Percentiles rank a stretch among this genome's conserved stretches.
Evolutionary conservation across 2,113 vertebrate species (phyloP).

Genomic region (Ceratotherium simum): DNA sequence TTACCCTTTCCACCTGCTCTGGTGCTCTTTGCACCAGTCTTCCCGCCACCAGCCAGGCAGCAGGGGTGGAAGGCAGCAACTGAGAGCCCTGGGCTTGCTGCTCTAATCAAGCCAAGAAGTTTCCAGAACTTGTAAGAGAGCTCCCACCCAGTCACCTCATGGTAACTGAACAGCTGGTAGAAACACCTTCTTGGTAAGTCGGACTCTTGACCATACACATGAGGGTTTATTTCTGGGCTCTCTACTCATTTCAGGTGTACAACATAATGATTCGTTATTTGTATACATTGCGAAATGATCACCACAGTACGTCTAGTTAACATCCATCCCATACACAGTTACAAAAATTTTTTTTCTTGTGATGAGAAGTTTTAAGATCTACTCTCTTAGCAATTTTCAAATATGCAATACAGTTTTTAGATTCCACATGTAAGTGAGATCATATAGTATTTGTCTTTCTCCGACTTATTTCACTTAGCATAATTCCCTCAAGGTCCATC

Average conservation of each 20-base stretch:
- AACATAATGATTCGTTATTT: not conserved
- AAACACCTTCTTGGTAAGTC: not conserved
- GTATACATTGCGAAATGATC: not conserved
- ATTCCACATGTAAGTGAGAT: no score
- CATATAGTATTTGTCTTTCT: no score
- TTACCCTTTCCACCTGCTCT: conserved; percentile 91
- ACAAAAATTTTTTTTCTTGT: not conserved
- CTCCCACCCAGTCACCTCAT: not conserved
- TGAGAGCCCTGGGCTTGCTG: not conserved
- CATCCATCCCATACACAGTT: not conserved
- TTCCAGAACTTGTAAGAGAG: not conserved
- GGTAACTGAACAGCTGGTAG: not conserved
- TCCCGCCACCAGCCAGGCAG: not conserved
- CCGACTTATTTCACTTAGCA: no score
- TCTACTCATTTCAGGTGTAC: not conserved
- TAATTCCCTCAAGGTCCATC: no score
- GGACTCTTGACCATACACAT: not conserved
- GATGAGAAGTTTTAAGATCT: not conserved
- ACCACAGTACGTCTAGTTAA: not conserved
- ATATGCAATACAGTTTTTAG: no score
- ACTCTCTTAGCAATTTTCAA: no score
- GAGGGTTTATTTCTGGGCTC: no score
- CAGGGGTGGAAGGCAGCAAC: not conserved
- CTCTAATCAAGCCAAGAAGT: not conserved
- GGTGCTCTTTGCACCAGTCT: conserved; percentile 90